Base-by-base conservation (phyloP, 2,797 vertebrate genomes). In the Poliocrania exsul region DNA sequence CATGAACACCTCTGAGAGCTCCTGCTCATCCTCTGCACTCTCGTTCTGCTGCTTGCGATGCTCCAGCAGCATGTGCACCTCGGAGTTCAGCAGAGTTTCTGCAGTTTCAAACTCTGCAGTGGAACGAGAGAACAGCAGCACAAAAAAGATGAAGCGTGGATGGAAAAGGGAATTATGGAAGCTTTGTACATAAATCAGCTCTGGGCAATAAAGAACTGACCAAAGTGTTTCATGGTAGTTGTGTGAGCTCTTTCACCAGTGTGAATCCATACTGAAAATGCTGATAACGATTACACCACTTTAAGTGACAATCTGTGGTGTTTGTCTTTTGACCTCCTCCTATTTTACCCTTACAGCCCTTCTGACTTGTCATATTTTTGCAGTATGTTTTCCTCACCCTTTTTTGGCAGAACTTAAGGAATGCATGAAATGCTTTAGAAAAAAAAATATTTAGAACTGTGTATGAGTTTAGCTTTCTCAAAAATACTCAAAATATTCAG, bases 41-140 rank as follows among this genome's bases (percentile, higher is more conserved):
- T 99, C 99, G 31, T 99, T 98, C 98, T 99, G 99, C 81, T 99
- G 99, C 92, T 99, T 99, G 12, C 99, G 97, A 83, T 99, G 99
- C 79, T 99, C 99, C 49, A 99, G 98, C 88, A 99, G 95, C 99
- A 99, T 99, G 88, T 99, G 99, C 3, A 99, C 99, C 97, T 99
- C 99, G 0, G 99, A 99, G 93, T 99, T 99, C 44, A 99, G 97
- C 15, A 99, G 98, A 0, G 99, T 99, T 97, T 99, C 99, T 0
- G 99, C 97, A 15, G 97, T 99, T 93, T 99, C 99, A 58, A 99
- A 99, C 90, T 99, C 99, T 99, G 71, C 58, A 13, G 26, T 8
- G 40, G 13, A 84, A 78, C 0, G 24, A 75, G 56, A 6, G 69
- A 90, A 81, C 5, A 4, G 3, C 51, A 42, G 84, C 23, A 16